A percentile compares a stretch with the other conserved stretches of the same genome.
Conservation (phyloP, 2,113 vertebrate genomes). For the Campylomormyrus tamandua region DNA sequence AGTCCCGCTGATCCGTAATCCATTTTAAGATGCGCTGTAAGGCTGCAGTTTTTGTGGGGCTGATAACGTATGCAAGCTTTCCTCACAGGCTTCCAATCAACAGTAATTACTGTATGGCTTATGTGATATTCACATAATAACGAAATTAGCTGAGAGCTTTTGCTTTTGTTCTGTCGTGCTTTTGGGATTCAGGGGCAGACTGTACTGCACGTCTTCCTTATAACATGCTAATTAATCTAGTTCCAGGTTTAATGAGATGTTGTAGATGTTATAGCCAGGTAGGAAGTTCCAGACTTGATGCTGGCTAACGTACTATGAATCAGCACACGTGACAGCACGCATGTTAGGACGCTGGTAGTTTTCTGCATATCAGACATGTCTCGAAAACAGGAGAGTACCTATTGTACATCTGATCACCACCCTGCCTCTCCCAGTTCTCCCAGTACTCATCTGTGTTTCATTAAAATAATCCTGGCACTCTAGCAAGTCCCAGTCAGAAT, state of each 20-base stretch:
- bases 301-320: not conserved
- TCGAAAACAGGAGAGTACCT: not conserved
- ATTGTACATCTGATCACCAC: not conserved
- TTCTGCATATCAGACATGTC: not conserved
- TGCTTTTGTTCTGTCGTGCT: not conserved
- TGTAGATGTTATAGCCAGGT: not conserved
- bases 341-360: not conserved
- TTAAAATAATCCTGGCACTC: not conserved
- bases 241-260: not conserved
- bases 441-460: not conserved
- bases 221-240: not conserved
- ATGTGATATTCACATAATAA: not conserved
- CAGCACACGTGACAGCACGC: not conserved
- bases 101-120: not conserved
- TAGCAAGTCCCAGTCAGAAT: not conserved
- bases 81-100: not conserved
- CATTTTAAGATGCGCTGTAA: not conserved
- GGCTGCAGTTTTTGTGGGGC: not conserved
- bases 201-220: not conserved
- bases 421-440: not conserved
- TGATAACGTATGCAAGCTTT: not conserved
- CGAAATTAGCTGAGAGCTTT: not conserved
- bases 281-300: not conserved
- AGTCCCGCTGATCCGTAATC: not conserved
- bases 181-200: not conserved